Evolutionary conservation across 2,113 vertebrate species (phyloP), one percentile per base, ranked within the genome.

Genomic region (Neotoma lepida): DNA sequence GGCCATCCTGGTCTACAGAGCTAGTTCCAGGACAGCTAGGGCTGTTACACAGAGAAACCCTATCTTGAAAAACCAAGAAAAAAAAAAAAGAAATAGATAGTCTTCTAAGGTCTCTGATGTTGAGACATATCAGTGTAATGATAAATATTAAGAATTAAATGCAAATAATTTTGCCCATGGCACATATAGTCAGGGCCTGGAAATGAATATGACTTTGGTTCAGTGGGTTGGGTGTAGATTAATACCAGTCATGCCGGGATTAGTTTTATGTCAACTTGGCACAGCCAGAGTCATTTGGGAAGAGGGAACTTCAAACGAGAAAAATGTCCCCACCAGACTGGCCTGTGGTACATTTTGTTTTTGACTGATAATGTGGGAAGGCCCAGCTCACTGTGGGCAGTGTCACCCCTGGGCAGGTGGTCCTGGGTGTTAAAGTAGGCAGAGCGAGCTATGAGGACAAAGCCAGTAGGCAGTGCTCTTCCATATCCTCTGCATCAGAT

Each of bases 91-190:
- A 66, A 49, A n/a, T 13, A 28, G 71, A 76, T 46, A 10, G 41
- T 33, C 35, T 39, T 26, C 84, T 51, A 86, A 68, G 46, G 44
- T 22, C 24, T 56, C 39, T 2, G 8, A 24, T 76, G 85, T 39
- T 56, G 54, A 86, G 54, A 58, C 20, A 63, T 49, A 63, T 78
- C 89, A 90, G 14, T 24, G 49, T 49, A 88, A 56, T 7, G 26
- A 54, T 30, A 51, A 94, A 44, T 51, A 86, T 18, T 88, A 64
- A 95, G 30, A 81, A 44, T 46, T 46, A 46, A 49, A 88, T 92
- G 14, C 26, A 92, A 85, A 92, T 18, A 64, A 91, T 66, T 89
- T 82, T 76, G 56, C n/a, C 86, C 24, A 58, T 33, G 41, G 49
- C 4, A 66, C n/a, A 24, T 8, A 71, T 4, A 68, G 4, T 51